Evolutionary conservation across 2,888 invertebrate genomes (phyloP), one percentile per base, ranked within the genome.

Genomic region (Odontothrips loti): DNA sequence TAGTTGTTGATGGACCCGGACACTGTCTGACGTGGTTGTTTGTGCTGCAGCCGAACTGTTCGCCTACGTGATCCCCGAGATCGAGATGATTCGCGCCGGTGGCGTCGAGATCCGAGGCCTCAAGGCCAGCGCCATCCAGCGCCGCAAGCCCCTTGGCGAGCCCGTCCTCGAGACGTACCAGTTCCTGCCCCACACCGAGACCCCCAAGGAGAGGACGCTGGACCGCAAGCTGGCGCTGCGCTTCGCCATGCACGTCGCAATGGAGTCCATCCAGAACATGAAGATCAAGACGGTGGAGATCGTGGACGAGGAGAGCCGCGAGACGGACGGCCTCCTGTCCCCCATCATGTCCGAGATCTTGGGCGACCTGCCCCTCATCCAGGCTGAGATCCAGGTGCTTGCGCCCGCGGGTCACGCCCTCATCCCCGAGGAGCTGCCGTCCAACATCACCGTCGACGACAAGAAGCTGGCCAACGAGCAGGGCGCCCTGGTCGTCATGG

Each of bases 31-130:
- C 15, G 58, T 43, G 3, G 34, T 6, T 43, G n/a, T n/a, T n/a
- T 29, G 79, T 79, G 17, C 34, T 34, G n/a, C 29, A 43, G 48
- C 58, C 51, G 79, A 81, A 20, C 43, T 85, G 20, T 84, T 90
- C 9, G 88, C 89, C 0, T 88, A 89, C 81, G 88, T 89, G n/a
- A 87, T 90, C 82, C 87, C 89, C 8, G 88, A 89, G 83, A 88
- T 91, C 51, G 89, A 88, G 23, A 83, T 87, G 0, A 86, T 89
- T 83, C 90, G 92, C 83, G 91, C 93, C 81, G 95, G 95, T 79
- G 95, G 94, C 82, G 92, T 96, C 0, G 93, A 94, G 87, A 88
- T 96, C 10, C 90, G 92, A 81, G 95, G 95, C 6, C 88, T 96
- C 0, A 91, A 93, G 84, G 94, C 94, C 0, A 93, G 92, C 82